phyloP scores from a whole-genome alignment of 2,113 vertebrate genomes.

The Bubalus kerabau region DNA sequence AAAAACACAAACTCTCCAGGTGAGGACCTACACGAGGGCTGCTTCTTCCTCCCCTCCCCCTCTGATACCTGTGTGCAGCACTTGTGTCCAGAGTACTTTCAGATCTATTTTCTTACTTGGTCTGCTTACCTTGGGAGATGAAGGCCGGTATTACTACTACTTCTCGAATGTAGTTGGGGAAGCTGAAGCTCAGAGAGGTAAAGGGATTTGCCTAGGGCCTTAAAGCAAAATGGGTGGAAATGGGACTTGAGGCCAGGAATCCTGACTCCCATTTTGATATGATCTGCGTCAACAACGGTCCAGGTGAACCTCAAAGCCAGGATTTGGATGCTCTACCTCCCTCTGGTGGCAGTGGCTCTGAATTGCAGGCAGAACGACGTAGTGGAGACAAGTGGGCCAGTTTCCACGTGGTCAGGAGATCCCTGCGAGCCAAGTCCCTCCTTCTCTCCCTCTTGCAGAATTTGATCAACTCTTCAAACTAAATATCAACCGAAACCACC shows the following conservation, averaged over 20 bases:
- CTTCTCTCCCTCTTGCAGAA: slow-evolving; percentile 76
- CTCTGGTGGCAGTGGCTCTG: background rate
- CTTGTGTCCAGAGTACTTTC: background rate
- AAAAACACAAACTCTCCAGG: slow-evolving; percentile 97
- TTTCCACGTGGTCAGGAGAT: background rate
- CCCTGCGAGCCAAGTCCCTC: background rate
- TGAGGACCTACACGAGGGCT: slow-evolving; percentile 85
- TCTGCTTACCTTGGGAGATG: background rate
- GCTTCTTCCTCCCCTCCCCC: background rate
- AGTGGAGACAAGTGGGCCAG: background rate
- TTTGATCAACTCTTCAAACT: slow-evolving; percentile 95
- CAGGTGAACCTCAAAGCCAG: background rate
- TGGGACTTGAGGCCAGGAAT: background rate
- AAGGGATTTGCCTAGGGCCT: background rate
- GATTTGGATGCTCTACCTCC: background rate
- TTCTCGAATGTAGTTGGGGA: background rate
- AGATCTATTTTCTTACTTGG: background rate
- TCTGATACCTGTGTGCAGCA: background rate
- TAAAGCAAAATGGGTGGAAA: background rate
- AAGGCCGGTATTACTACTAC: background rate
- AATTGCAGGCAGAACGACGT: background rate
- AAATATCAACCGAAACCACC: slow-evolving; percentile 94
- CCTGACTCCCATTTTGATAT: background rate
- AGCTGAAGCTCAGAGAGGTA: background rate
- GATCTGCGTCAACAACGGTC: background rate